A percentile compares a stretch with the other conserved stretches of the same genome.
Conservation (phyloP, 2,113 vertebrate species). For the Marmota flaviventris region DNA sequence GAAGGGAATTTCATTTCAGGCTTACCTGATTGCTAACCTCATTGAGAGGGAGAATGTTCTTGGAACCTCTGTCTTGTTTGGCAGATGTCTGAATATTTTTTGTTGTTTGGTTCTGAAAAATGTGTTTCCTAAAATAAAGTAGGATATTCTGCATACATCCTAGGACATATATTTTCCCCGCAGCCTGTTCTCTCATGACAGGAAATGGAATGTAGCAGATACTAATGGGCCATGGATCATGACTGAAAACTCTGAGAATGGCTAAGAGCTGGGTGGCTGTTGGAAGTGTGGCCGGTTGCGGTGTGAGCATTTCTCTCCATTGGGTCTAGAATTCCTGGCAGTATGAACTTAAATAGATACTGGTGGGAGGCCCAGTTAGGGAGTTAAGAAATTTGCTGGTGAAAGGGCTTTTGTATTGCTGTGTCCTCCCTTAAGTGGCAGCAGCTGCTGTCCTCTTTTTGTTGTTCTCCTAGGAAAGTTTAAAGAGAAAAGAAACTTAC, state of each 20-base stretch:
- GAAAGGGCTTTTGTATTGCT: constrained; percentile 70
- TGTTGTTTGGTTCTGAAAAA: not conserved
- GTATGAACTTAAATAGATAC: constrained; percentile 17
- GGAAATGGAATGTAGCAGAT: not conserved
- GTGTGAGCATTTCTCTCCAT: not conserved
- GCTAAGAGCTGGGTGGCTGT: fast-evolving
- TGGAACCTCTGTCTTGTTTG: not conserved
- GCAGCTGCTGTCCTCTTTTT: constrained; percentile 64
- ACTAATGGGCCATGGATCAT: not conserved
- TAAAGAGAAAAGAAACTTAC: constrained; percentile 32
- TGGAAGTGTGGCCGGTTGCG: not conserved
- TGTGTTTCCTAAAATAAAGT: not conserved
- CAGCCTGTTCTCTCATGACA: not conserved
- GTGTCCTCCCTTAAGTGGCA: constrained; percentile 58
- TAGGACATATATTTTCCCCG: not conserved
- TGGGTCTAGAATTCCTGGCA: constrained; percentile 21
- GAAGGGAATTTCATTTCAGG: not conserved
- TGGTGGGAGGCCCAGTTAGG: constrained; percentile 60
- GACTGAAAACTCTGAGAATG: not conserved
- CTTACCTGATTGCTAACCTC: not conserved
- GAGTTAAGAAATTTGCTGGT: constrained; percentile 67
- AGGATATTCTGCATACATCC: not conserved
- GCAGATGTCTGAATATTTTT: constrained; percentile 13
- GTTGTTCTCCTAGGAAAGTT: constrained; percentile 30
- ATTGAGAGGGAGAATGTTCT: not conserved